Base-by-base conservation (phyloP, 92 coral and sea anemone species). In the Actinostola sp. region DNA sequence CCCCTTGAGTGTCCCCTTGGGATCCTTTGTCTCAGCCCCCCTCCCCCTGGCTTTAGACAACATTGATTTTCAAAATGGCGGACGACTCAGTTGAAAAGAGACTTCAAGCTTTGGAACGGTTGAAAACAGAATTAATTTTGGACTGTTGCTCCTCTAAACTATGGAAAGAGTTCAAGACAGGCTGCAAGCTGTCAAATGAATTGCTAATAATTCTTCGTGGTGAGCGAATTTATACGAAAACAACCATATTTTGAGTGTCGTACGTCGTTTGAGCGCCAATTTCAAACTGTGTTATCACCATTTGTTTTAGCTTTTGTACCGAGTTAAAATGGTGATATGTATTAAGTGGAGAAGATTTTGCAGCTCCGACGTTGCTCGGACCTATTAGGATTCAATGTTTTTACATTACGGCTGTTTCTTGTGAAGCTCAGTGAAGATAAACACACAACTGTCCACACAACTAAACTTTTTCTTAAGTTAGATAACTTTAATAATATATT, bases 91-190 rank as follows among this genome's bases (percentile, higher is more conserved):
- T 53, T 25, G 72, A 28, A 1, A 13, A 19, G 7, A n/a, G 7
- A 51, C 42, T 48, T 33, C 32, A 50, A 14, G 62, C 17, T 8
- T 34, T 68, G 16, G 31, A 52, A 19, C 30, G 5, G 25, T 62
- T 68, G 20, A 51, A 68, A 52, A 31, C 83, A 33, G 75, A 76
- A 26, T 70, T 82, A 35, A 59, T 67, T 21, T 39, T 85, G 17
- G 89, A 85, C 61, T 85, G 59, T 61, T 79, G 81, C 34, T 65
- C 76, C 49, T 46, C 42, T 61, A 72, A 72, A 53, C 62, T 85
- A n/a, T 85, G 89, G 89, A 71, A 85, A 66, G 85, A 85, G 55
- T 85, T 85, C 14, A 72, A 49, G 45, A 61, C 49, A 27, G 50
- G 61, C 24, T 68, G 61, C 27, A 23, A 68, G 62, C 3, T 68